phyloP scores from a whole-genome alignment of 2,888 invertebrate species.

The Thymelicus lineola region DNA sequence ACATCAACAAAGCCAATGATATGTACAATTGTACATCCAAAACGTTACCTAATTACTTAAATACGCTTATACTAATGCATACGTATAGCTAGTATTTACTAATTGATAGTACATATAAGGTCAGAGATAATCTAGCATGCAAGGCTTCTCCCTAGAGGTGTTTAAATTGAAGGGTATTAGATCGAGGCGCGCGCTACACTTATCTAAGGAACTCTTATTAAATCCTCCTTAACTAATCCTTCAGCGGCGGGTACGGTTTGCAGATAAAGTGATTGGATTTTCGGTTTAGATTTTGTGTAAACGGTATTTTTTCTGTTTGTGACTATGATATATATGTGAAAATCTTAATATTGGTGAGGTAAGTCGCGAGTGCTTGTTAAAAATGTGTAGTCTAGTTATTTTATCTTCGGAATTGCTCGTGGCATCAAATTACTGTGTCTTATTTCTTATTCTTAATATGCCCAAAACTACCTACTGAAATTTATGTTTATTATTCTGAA shows the following conservation, averaged over 20 bases:
- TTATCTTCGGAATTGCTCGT: no score
- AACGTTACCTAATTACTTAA: neutral
- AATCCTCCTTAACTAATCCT: conserved; percentile 83
- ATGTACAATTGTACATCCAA: neutral
- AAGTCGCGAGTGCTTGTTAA: no score
- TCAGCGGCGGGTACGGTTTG: conserved; percentile 60
- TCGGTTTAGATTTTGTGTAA: neutral
- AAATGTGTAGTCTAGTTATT: no score
- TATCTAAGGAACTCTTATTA: conserved; percentile 82
- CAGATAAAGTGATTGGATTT: conserved; percentile 46
- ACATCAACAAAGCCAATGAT: neutral
- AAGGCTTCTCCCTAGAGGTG: conserved; percentile 49
- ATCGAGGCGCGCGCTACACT: conserved; percentile 69
- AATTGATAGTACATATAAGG: conserved; percentile 18
- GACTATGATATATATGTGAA: no score
- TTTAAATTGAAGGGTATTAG: conserved; percentile 67
- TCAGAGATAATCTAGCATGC: conserved; percentile 33
- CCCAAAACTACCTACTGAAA: no score
- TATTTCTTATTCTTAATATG: no score
- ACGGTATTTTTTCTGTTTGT: no score
- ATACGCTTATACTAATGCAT: neutral
- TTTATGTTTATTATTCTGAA: no score
- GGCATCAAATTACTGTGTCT: no score
- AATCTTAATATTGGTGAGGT: no score
- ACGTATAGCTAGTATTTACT: no score